phyloP scores from a whole-genome alignment of 2,797 vertebrate genomes.

The Babyrousa celebensis region DNA sequence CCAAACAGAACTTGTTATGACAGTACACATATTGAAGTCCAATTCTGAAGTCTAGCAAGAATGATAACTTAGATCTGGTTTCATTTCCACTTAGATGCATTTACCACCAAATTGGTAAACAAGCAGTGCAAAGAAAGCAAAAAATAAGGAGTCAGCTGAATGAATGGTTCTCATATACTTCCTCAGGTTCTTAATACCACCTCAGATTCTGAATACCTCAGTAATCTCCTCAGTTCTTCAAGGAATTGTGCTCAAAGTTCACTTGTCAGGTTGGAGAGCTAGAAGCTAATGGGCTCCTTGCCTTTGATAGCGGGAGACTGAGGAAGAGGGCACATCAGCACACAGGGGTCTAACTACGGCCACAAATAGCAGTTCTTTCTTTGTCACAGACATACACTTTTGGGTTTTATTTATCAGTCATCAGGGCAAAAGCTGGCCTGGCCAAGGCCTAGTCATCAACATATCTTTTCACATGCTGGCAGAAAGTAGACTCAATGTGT shows the following conservation, averaged over 20 bases:
- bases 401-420: background rate
- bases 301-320: background rate
- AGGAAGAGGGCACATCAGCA: background rate
- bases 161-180: background rate
- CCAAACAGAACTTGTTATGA: background rate
- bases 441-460: background rate
- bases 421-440: background rate
- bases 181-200: background rate
- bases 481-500: background rate
- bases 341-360: background rate
- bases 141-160: background rate
- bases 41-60: background rate
- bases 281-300: background rate
- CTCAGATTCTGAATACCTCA: background rate
- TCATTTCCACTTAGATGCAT: background rate
- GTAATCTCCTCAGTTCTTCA: background rate
- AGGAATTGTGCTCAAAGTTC: background rate
- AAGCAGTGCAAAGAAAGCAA: background rate
- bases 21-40: background rate
- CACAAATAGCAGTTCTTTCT: background rate
- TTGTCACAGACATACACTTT: background rate
- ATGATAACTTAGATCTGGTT: slow-evolving; percentile 6
- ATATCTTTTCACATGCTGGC: background rate
- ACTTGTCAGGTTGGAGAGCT: background rate
- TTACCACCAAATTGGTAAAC: slow-evolving; percentile 1